Evolutionary conservation across 2,113 vertebrate genomes (phyloP).

Genomic region (Pyxicephalus adspersus): DNA sequence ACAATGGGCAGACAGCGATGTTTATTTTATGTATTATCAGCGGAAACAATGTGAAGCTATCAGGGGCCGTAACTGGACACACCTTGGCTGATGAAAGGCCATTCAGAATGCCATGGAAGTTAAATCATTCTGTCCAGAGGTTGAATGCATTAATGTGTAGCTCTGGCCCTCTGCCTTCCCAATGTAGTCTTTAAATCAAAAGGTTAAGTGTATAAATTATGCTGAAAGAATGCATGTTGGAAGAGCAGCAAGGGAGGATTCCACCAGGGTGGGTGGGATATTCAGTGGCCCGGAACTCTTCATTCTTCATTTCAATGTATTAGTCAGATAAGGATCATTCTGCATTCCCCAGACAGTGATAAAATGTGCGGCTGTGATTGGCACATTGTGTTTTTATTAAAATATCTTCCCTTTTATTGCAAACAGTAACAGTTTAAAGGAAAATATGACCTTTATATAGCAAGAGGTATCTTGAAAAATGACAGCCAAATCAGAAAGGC

Average conservation of each 20-base stretch:
- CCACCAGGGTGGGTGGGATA: slow-evolving; percentile 7
- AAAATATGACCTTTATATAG: background rate
- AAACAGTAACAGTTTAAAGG: background rate
- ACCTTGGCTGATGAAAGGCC: slow-evolving; percentile 60
- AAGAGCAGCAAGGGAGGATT: slow-evolving; percentile 26
- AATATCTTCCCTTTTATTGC: too few relatives aligned
- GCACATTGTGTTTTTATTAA: background rate
- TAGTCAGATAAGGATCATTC: slow-evolving; percentile 19
- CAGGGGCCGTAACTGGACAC: slow-evolving; percentile 55
- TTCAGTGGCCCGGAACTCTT: slow-evolving; percentile 11
- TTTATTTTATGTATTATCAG: slow-evolving; percentile 60
- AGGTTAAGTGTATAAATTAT: slow-evolving; percentile 55
- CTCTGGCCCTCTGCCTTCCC: slow-evolving; percentile 44
- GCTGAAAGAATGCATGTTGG: slow-evolving; percentile 42
- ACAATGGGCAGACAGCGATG: slow-evolving; percentile 62
- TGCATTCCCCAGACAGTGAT: background rate
- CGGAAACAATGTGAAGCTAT: slow-evolving; percentile 59
- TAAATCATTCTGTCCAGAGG: slow-evolving; percentile 58
- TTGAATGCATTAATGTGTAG: slow-evolving; percentile 55
- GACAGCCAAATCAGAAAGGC: background rate
- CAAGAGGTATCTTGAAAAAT: background rate
- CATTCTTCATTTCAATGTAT: slow-evolving; percentile 35
- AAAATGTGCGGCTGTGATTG: background rate
- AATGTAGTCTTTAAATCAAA: slow-evolving; percentile 40
- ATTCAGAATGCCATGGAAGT: slow-evolving; percentile 58